These are phyloP conservation scores for Colletes gigas DNA, from an alignment of 1,140 invertebrate genomes.

Conservation along the genomic window DNA sequence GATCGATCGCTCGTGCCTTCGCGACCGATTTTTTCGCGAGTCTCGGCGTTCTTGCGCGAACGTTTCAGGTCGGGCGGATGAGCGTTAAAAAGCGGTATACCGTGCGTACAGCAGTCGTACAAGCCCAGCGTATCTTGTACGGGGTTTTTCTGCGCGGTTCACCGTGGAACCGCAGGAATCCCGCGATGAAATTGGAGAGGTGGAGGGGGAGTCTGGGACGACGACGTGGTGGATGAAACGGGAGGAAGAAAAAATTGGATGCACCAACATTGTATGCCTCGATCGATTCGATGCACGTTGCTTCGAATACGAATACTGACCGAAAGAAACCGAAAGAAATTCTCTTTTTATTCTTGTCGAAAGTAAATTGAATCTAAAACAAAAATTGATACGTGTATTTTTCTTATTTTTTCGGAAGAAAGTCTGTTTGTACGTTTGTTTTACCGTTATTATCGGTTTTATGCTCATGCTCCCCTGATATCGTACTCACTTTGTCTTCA, in stretches of 20 bases:
- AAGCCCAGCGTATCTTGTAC: slow-evolving; percentile 51
- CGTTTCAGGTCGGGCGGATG: not conserved
- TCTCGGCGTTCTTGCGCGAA: not conserved
- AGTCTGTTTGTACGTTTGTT: no score
- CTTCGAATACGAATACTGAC: no score
- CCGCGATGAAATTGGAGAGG: slow-evolving; percentile 55
- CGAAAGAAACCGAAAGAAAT: no score
- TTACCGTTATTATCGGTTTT: no score
- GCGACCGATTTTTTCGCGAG: slow-evolving; percentile 7
- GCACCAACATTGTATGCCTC: slow-evolving; percentile 11
- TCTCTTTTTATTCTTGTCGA: no score
- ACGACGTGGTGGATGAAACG: not conserved
- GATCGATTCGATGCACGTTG: not conserved
- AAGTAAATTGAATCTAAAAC: no score
- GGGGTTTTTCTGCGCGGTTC: slow-evolving; percentile 58
- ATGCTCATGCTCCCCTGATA: no score
- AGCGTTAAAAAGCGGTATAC: slow-evolving; percentile 44
- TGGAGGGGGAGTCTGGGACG: not conserved
- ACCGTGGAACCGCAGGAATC: slow-evolving; percentile 60
- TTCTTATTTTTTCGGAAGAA: no score
- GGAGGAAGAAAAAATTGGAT: not conserved
- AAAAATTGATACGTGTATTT: no score
- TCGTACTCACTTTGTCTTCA: no score
- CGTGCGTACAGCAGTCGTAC: slow-evolving; percentile 49
- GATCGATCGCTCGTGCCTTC: slow-evolving; percentile 32